These are phyloP conservation scores for Halcyon leucocephala DNA, from an alignment of 2,797 vertebrate genomes.

Conservation along the genomic window DNA sequence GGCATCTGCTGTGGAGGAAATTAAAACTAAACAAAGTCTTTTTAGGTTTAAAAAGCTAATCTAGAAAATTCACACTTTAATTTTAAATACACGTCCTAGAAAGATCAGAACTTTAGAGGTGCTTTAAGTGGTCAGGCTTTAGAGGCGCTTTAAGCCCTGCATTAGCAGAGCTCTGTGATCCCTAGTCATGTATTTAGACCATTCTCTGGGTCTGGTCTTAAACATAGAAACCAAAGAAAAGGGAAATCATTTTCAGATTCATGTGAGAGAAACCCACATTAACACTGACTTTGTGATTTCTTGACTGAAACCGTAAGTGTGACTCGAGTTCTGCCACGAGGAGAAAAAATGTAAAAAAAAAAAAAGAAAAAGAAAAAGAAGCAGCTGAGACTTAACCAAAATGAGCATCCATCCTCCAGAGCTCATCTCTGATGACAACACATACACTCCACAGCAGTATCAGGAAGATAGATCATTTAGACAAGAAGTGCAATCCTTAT, in stretches of 20 bases:
- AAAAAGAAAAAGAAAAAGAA: background rate
- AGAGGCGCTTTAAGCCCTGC: background rate
- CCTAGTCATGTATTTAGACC: background rate
- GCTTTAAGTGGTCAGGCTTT: background rate
- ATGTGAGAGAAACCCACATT: background rate
- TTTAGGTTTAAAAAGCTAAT: background rate
- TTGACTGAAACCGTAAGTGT: background rate
- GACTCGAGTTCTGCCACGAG: background rate
- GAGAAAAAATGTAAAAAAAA: background rate
- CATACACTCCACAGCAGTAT: background rate
- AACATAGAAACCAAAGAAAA: background rate
- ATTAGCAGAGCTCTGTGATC: background rate
- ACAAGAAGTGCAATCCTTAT: background rate
- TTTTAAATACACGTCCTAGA: background rate
- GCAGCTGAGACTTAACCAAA: background rate
- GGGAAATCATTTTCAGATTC: background rate
- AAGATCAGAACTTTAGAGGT: background rate
- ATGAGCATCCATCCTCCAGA: background rate
- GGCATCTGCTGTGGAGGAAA: background rate
- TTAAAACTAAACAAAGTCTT: background rate
- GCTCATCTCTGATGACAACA: background rate
- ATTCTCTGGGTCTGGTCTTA: background rate
- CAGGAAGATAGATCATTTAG: constrained; percentile 12
- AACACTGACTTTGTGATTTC: background rate
- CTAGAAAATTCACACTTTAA: background rate